Evolutionary conservation across 1,140 invertebrate genomes (phyloP), one percentile per base, ranked within the genome.

Genomic region (Spodoptera frugiperda): DNA sequence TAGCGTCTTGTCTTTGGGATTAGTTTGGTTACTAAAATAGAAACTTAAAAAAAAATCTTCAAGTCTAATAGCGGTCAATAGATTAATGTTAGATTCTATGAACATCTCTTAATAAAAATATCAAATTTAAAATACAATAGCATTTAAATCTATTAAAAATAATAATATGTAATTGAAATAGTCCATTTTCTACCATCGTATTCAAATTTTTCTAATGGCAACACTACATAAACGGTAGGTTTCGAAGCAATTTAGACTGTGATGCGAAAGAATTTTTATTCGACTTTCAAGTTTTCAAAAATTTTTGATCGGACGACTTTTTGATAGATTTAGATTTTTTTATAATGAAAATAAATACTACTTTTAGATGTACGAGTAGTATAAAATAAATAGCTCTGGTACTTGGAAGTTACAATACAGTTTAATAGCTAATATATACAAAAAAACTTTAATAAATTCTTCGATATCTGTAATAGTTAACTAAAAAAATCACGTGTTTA

Each of bases 251-350:
- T 67, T 49, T 51, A 51, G 46, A 49, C 46, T 49, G 46, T 49
- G 46, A 51, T 67, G 46, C 19, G 63, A 51, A 67, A 49, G 63
- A 67, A 67, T 67, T 67, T 67, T 67, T 65, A 65, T 15, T 65
- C 61, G 17, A 65, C 61, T 48, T 67, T 21, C 19, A 51, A 39
- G 15, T 51, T 25, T 67, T 67, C 44, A 67, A 67, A n/a, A 61
- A 49, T 49, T 67, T 67, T 67, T 49, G 63, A 67, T 67, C 63
- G 46, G 33, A 65, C 48, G 61, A 67, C 21, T 51, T 39, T 67
- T 67, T 67, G n/a, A 67, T 67, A 67, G 63, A 67, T 30, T 51
- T 67, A 67, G 63, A 67, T 51, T 25, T 67, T 67, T 67, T 67
- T 51, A 67, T 51, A 67, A 39, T 39, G 2, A 39, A 65, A 63